phyloP scores from a whole-genome alignment of 2,113 vertebrate species.

The Lampris megalopsis region DNA sequence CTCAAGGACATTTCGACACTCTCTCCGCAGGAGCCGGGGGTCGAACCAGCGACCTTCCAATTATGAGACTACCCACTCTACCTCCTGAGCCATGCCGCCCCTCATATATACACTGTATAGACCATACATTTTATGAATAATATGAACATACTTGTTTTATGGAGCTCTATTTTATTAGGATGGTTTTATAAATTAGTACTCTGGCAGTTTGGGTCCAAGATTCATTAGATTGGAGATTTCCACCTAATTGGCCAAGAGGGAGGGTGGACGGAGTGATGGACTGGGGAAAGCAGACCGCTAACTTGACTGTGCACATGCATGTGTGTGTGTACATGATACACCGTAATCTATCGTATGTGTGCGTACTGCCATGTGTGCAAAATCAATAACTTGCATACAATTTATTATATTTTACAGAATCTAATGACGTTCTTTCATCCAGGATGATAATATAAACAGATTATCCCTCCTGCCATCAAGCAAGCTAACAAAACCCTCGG shows the following conservation, averaged over 20 bases:
- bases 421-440: conserved; percentile 2
- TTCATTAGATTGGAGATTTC: conserved; percentile 18
- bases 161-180: conserved; percentile 18
- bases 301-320: conserved; percentile 27
- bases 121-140: no score
- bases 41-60: no score
- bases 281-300: conserved; percentile 27
- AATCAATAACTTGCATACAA: not conserved
- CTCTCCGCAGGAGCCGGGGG: no score
- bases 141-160: not conserved
- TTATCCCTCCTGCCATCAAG: conserved; percentile 16
- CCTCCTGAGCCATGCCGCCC: no score
- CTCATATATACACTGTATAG: no score
- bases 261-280: conserved; percentile 14
- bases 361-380: conserved; percentile 7
- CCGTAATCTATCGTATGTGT: not conserved
- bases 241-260: conserved; percentile 6
- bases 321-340: not conserved
- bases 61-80: no score
- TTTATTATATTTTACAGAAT: not conserved
- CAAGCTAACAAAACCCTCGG: conserved; percentile 16
- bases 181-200: conserved; percentile 15
- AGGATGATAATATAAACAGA: conserved; percentile 43
- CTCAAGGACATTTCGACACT: no score
- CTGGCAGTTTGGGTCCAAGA: conserved; percentile 28